Evolutionary conservation across 2,797 vertebrate genomes (phyloP).

Genomic region (Bryconaethiops microstoma): DNA sequence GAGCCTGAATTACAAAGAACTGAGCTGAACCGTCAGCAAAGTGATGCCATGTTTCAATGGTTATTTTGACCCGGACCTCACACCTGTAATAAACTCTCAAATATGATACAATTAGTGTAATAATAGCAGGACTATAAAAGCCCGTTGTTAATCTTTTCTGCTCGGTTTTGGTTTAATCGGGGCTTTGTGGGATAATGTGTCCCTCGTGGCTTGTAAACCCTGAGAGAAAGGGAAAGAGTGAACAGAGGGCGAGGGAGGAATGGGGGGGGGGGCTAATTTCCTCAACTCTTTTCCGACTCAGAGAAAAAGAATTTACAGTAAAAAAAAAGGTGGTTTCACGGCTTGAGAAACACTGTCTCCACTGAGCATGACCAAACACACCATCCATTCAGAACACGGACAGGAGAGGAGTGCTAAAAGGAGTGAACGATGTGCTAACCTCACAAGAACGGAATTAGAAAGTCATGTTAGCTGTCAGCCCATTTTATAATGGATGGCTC

Average conservation of each 20-base stretch:
- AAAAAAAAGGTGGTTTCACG: constrained; percentile 25
- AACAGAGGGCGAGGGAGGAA: neutral
- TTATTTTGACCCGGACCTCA: constrained; percentile 21
- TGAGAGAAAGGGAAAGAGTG: constrained; percentile 10
- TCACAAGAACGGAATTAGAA: constrained; percentile 42
- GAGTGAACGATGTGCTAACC: constrained; percentile 42
- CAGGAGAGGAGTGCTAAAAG: constrained; percentile 8
- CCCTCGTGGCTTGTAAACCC: constrained; percentile 39
- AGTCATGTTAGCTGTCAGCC: constrained; percentile 50
- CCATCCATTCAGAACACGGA: constrained; percentile 24
- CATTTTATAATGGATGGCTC: constrained; percentile 42
- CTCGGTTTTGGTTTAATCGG: constrained; percentile 35
- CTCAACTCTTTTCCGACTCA: constrained; percentile 17
- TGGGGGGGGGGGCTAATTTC: constrained; percentile 5
- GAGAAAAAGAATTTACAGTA: constrained; percentile 29
- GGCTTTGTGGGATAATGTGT: constrained; percentile 38
- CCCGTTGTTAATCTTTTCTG: constrained; percentile 26
- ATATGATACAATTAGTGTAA: constrained; percentile 35
- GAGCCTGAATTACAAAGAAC: neutral
- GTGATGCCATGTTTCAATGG: neutral
- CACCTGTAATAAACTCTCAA: constrained; percentile 36
- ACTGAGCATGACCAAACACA: constrained; percentile 33
- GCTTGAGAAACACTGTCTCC: constrained; percentile 10
- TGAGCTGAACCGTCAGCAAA: neutral
- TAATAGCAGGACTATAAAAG: constrained; percentile 32